Percentiles rank a stretch among this genome's conserved stretches.
phyloP scores from a whole-genome alignment of 1,140 invertebrate genomes.

The Ridgeia piscesae region DNA sequence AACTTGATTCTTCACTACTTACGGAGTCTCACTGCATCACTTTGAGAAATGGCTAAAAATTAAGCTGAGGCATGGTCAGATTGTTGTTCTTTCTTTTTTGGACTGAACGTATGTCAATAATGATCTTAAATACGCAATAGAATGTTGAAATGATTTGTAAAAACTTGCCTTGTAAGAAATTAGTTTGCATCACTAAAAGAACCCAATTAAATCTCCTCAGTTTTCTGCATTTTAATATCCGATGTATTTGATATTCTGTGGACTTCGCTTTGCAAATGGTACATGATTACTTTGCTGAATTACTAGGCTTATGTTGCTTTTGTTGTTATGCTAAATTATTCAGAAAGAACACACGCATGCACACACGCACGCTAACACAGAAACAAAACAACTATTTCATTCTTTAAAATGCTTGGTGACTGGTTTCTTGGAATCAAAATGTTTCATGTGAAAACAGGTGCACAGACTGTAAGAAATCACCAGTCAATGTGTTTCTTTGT shows the following conservation, averaged over 20 bases:
- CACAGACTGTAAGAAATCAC: not conserved
- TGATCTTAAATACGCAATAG: no score
- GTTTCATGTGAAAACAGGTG: not conserved
- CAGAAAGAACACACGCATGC: not conserved
- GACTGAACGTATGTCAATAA: no score
- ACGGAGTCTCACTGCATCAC: no score
- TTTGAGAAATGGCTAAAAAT: no score
- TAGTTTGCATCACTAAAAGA: not conserved
- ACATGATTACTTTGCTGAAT: not conserved
- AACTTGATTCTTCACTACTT: no score
- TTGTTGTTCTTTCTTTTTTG: no score
- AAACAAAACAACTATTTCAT: not conserved
- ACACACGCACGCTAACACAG: no score
- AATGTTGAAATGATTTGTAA: no score
- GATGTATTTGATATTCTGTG: not conserved
- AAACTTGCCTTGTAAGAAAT: not conserved
- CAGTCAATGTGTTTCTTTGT: no score
- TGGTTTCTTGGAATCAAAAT: not conserved
- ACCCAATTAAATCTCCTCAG: not conserved
- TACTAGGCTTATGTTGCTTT: not conserved
- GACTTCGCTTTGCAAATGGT: not conserved
- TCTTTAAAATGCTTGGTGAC: not conserved
- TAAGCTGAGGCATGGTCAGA: no score
- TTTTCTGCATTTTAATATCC: not conserved
- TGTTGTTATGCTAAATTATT: not conserved